Conservation (phyloP, 92 coral and sea anemone genomes). For the Umimayanthus chanpuru region DNA sequence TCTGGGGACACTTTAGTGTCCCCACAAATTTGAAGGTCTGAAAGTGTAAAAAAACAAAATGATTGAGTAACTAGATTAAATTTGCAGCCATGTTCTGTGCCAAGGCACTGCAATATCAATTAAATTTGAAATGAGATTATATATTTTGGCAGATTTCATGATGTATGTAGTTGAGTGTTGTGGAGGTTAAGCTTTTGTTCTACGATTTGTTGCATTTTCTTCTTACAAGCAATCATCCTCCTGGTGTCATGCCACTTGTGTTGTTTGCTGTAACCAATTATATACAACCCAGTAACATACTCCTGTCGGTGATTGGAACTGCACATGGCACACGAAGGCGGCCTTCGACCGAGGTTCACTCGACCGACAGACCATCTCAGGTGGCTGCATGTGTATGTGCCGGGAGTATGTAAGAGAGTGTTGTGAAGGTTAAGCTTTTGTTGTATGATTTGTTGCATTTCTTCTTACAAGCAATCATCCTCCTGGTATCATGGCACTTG, state of each 20-base stretch:
- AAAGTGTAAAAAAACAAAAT: slow-evolving; percentile 10
- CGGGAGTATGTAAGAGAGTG: slow-evolving; percentile 9
- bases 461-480: slow-evolving; percentile 14
- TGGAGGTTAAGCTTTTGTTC: slow-evolving; percentile 8
- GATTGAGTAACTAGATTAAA: slow-evolving; percentile 12
- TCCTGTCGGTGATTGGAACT: slow-evolving; percentile 16
- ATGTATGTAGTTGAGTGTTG: slow-evolving; percentile 12
- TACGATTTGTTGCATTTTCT: slow-evolving; percentile 17
- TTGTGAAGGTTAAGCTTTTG: slow-evolving; percentile 1
- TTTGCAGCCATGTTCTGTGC: slow-evolving; percentile 15
- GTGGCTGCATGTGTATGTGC: slow-evolving; percentile 16
- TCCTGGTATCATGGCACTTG: slow-evolving; percentile 9
- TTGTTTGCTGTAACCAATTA: slow-evolving; percentile 12
- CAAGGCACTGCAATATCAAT: slow-evolving; percentile 14
- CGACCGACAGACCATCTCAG: slow-evolving; percentile 17
- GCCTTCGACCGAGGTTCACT: slow-evolving; percentile 15
- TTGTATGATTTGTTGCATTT: slow-evolving; percentile 12
- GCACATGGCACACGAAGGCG: no score
- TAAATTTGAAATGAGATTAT: slow-evolving; percentile 10
- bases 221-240: slow-evolving; percentile 15
- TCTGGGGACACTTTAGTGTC: slow-evolving; percentile 15
- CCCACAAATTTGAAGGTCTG: slow-evolving; percentile 14
- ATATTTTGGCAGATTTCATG: slow-evolving; percentile 12
- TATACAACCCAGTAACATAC: slow-evolving; percentile 13
- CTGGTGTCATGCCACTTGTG: slow-evolving; percentile 15